Evolutionary conservation across 2,113 vertebrate genomes (phyloP).

Genomic region (Rhinoderma darwinii): DNA sequence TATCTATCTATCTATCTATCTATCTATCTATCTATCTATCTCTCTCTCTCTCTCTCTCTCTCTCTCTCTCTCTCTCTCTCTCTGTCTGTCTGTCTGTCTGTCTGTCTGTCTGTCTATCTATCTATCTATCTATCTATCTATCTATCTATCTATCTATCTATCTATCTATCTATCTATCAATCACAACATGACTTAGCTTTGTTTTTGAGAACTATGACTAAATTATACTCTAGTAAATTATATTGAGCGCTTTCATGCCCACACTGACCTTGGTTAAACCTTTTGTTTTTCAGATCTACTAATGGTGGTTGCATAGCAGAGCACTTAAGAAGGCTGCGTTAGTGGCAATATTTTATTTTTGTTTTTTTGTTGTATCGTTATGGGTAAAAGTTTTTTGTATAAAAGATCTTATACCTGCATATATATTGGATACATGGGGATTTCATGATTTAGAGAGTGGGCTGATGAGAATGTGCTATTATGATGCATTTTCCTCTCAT

Average conservation of each 20-base stretch:
- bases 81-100: too few relatives aligned
- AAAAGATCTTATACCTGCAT: constrained; percentile 8
- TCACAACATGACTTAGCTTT: too few relatives aligned
- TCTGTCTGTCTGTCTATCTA: too few relatives aligned
- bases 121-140: too few relatives aligned
- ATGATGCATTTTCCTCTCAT: neutral
- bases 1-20: too few relatives aligned
- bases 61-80: too few relatives aligned
- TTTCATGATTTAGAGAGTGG: neutral
- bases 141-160: too few relatives aligned
- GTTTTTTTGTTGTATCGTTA: neutral
- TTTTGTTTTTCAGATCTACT: neutral
- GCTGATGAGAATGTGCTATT: neutral
- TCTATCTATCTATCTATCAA: too few relatives aligned
- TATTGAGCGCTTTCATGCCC: neutral
- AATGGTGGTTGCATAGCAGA: neutral
- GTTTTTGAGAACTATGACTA: too few relatives aligned
- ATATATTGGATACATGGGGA: neutral
- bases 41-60: too few relatives aligned
- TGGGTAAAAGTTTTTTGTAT: neutral
- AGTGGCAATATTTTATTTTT: neutral
- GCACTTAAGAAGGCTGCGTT: neutral
- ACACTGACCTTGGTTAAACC: neutral
- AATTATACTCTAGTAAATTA: neutral
- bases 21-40: too few relatives aligned